Percentiles rank a stretch among this genome's conserved stretches.
These are phyloP conservation scores for Acanthurus tractus DNA, from an alignment of 2,797 vertebrate species.

Conservation along the genomic window DNA sequence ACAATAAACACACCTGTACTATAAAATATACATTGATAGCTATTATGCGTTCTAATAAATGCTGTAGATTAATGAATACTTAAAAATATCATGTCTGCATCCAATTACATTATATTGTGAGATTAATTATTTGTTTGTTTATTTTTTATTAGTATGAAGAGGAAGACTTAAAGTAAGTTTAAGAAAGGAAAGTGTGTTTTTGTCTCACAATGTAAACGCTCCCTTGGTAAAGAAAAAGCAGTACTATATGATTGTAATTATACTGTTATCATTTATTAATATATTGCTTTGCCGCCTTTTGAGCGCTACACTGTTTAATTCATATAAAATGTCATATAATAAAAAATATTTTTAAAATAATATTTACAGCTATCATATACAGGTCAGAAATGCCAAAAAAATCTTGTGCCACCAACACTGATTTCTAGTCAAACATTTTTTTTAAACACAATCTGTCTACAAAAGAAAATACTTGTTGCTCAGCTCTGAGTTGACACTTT, in stretches of 20 bases:
- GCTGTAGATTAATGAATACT: neutral
- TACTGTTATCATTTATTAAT: no score
- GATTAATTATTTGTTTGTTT: neutral
- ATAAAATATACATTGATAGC: neutral
- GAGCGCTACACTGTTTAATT: neutral
- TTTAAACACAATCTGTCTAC: neutral
- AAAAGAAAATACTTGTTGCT: neutral
- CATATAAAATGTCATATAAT: neutral
- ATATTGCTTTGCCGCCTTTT: neutral
- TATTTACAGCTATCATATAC: slow-evolving; percentile 18
- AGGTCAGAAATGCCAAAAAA: neutral
- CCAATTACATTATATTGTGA: neutral
- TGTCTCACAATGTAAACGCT: neutral
- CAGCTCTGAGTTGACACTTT: neutral
- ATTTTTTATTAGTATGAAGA: neutral
- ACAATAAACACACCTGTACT: neutral
- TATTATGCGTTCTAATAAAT: neutral
- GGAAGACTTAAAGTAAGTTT: neutral
- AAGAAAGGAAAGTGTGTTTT: neutral
- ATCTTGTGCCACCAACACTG: neutral
- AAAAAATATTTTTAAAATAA: neutral
- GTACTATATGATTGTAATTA: no score
- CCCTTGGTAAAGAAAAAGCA: no score
- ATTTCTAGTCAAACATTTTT: neutral
- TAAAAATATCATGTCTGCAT: neutral